phyloP scores from a whole-genome alignment of 1,140 invertebrate species.

The Cyclargus thomasi region DNA sequence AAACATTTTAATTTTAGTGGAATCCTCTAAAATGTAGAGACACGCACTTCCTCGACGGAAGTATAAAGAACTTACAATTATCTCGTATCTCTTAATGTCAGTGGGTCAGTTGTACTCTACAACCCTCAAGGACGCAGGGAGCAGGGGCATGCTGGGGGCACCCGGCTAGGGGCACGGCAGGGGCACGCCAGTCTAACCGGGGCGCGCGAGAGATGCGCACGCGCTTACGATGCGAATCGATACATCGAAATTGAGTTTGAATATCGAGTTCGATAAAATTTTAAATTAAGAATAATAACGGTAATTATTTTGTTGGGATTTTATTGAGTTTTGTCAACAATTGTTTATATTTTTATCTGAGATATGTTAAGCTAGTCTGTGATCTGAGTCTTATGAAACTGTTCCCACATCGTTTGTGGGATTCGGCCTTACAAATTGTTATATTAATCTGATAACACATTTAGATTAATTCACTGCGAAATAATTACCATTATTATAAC shows the following conservation, averaged over 20 bases:
- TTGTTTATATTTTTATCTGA: background rate
- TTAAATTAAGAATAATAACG: background rate
- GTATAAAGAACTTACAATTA: background rate
- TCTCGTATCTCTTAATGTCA: background rate
- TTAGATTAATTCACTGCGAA: background rate
- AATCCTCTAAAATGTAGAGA: too few species aligned
- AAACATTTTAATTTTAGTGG: too few species aligned
- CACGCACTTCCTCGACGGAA: background rate
- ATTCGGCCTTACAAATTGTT: conserved; percentile 3
- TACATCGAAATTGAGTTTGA: background rate
- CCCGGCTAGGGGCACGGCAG: too few species aligned
- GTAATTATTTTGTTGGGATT: background rate
- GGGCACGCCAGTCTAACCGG: background rate
- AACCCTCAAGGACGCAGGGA: background rate
- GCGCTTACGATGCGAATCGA: background rate
- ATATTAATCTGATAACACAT: background rate
- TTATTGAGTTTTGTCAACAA: background rate
- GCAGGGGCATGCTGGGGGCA: background rate
- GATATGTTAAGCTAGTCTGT: background rate
- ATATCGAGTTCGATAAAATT: background rate
- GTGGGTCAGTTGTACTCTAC: background rate
- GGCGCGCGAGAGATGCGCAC: background rate
- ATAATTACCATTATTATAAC: conserved; percentile 6
- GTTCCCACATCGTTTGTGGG: conserved; percentile 7
- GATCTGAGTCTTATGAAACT: conserved; percentile 2